A percentile compares a stretch with the other conserved stretches of the same genome.
phyloP scores from a whole-genome alignment of 2,888 invertebrate species.

The Rhaphigaster nebulosa region DNA sequence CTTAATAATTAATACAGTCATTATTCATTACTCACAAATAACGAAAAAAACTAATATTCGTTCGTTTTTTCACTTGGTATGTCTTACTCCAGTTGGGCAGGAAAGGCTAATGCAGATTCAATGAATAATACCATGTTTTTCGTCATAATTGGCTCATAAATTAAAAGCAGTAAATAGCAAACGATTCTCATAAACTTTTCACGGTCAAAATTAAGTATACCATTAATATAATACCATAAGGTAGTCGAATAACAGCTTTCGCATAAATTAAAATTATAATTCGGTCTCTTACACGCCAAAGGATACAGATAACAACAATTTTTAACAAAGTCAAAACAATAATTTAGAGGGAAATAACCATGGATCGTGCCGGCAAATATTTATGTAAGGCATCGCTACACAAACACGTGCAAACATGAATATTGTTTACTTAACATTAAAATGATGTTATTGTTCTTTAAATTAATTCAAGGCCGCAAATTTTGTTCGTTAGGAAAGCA shows the following conservation, averaged over 20 bases:
- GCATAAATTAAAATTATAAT: conserved; percentile 7
- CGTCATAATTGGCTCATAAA: neutral
- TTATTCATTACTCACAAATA: too few relatives aligned
- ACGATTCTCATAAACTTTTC: neutral
- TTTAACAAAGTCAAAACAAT: neutral
- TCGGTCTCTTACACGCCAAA: neutral
- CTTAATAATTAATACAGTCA: too few relatives aligned
- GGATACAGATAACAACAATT: neutral
- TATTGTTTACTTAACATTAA: neutral
- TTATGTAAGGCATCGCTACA: neutral
- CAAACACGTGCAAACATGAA: conserved; percentile 23
- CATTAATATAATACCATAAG: too few relatives aligned
- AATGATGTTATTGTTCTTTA: conserved; percentile 12
- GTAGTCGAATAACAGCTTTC: neutral
- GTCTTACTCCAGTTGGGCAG: too few relatives aligned
- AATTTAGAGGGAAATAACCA: neutral
- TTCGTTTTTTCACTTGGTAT: too few relatives aligned
- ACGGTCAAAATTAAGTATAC: neutral
- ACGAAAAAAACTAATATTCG: too few relatives aligned
- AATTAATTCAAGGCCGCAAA: conserved; percentile 15
- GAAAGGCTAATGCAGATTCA: too few relatives aligned
- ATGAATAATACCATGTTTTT: neutral
- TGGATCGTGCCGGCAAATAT: neutral
- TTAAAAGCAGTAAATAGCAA: neutral
- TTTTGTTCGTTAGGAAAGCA: neutral